Base-by-base conservation (phyloP, 2,113 vertebrate species). In the Phylloscopus whistleri region DNA sequence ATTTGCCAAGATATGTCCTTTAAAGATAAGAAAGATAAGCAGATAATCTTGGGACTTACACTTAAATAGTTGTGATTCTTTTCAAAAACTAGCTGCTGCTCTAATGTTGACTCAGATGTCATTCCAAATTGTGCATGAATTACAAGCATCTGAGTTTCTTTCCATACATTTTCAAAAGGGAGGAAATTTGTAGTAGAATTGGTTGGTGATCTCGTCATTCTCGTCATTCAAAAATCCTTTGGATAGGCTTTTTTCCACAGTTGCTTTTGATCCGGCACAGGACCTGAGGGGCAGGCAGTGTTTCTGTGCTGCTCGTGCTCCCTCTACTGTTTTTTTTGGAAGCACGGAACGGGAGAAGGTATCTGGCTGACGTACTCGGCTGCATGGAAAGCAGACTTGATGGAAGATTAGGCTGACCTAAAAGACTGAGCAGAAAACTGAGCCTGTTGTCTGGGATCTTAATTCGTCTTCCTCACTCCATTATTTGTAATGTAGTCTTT, bases 281-380 rank as follows among this genome's bases (percentile, higher is more conserved):
- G 10, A 53, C 14, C 19, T 41, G 72, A 44, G 12, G 13, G 9
- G 8, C 41, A 52, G 46, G 17, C 16, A 30, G 3, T 23, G 30
- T 63, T 95, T 85, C 55, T 74, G 79, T 81, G 93, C 75, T 83
- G 17, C 70, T 77, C 4, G 41, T 77, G 79, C 93, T 94, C 95
- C 96, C 94, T 79, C 95, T 96, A 4, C 63, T 83, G 95, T 6
- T 5, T 58, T 24, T 62, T 41, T 69, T 35, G 11, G 26, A 46
- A 67, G 46, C 64, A 28, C 10, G 33, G 37, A 91, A 15, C 0
- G 3, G 27, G n/a, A 68, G 39, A 62, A 13, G 9, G 24, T 3
- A 2, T 23, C n/a, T 44, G 62, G 14, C 12, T 31, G 13, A 10
- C 0, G 2, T 8, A 8, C 5, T 33, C 2, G 0, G 10, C 33